phyloP scores from a whole-genome alignment of 2,113 vertebrate species.

The Bubo blakistoni region DNA sequence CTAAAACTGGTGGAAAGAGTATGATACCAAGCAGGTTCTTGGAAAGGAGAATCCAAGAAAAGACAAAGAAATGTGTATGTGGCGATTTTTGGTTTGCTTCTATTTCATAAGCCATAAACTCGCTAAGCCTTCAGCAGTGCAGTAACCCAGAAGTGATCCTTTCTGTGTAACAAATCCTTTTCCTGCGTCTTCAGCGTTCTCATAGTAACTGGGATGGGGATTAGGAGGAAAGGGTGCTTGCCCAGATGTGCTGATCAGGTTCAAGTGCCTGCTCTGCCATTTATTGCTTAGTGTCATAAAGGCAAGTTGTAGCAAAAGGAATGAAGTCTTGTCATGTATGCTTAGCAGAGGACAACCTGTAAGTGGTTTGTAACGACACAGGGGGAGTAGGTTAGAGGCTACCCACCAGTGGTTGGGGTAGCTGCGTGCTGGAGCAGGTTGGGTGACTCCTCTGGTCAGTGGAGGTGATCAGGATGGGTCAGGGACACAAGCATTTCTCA shows the following conservation, averaged over 20 bases:
- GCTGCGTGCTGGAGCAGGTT: background rate
- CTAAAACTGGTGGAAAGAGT: background rate
- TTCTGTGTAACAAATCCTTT: background rate
- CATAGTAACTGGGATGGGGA: background rate
- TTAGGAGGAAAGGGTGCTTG: background rate
- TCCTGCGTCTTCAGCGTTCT: background rate
- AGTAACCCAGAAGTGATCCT: background rate
- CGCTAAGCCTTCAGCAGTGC: background rate
- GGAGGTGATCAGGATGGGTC: background rate
- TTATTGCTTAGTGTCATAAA: background rate
- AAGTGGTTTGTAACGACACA: background rate
- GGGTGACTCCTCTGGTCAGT: background rate
- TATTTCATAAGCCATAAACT: background rate
- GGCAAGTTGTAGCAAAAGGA: background rate
- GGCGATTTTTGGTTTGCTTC: background rate
- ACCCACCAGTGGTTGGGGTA: accelerated
- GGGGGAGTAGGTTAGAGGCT: background rate
- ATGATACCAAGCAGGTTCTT: background rate
- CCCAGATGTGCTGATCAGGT: accelerated
- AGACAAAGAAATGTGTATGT: background rate
- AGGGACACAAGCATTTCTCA: accelerated
- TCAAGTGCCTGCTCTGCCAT: background rate
- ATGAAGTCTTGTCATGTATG: background rate
- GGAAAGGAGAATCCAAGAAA: background rate
- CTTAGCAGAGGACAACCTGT: background rate